Base-by-base conservation (phyloP, 2,113 vertebrate genomes). In the Acrocephalus arundinaceus region DNA sequence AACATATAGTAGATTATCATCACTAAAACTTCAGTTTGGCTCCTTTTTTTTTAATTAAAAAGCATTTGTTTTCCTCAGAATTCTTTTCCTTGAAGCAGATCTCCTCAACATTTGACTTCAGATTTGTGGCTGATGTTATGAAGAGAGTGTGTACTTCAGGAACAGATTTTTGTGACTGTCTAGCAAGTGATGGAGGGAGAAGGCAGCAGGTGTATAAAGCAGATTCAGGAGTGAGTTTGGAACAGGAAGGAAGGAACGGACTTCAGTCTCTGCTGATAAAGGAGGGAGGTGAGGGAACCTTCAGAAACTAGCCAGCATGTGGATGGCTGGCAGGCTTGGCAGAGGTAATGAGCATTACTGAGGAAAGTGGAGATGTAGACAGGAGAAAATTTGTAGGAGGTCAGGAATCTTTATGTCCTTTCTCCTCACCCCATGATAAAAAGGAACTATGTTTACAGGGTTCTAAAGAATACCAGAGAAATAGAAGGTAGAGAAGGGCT, bases 1-100 rank as follows among this genome's bases (percentile, higher is more conserved):
- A 78, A 63, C 43, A 37, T 52, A 46, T 30, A 90, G 28, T 87
- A 92, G 91, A 75, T 95, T 95, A 85, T 70, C 72, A 65, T 96
- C 68, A 41, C 74, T 92, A 78, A 85, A 81, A 82, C 24, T 65
- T 79, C 11, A 49, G n/a, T 45, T 81, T 62, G 48, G 11, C 27
- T 45, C 82, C 65, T 63, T 79, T 10, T 58, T 75, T 90, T 84
- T 70, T 85, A 78, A 18, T 80, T 65, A 54, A 86, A 43, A 77
- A 83, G 33, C 24, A 15, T 74, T 65, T 73, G 2, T 85, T 95
- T 73, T 65, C 35, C 70, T 72, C 4, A 0, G 31, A 80, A 74
- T 94, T 55, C 10, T 63, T 90, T 82, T 93, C 31, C 85, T 95
- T 51, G 81, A 73, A 94, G 45, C 35, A 79, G 22, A 31, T 83